A percentile compares a stretch with the other conserved stretches of the same genome.
Conservation (phyloP, 1,140 invertebrate genomes). For the Chelonus insularis region DNA sequence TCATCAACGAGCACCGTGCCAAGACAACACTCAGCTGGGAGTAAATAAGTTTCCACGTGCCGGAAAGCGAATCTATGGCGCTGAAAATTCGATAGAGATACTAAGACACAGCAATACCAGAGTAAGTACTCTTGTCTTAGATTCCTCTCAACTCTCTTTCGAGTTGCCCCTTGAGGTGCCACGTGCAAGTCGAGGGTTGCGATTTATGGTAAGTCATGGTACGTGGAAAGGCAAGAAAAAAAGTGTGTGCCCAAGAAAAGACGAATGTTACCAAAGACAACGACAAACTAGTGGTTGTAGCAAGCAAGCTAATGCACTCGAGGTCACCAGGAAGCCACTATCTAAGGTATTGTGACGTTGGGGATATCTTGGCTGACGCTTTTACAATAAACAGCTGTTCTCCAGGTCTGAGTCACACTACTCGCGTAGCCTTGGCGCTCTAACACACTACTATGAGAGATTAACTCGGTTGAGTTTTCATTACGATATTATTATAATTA, state of each 20-base stretch:
- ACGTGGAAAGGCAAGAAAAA: no score
- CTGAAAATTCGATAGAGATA: background rate
- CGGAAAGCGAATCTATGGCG: background rate
- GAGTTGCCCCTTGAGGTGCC: background rate
- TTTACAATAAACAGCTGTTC: slow-evolving; percentile 51
- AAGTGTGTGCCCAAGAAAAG: background rate
- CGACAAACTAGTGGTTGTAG: background rate
- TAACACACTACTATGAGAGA: no score
- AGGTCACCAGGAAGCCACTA: slow-evolving; percentile 55
- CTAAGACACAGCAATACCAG: background rate
- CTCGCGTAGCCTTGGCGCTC: no score
- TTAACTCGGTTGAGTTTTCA: no score
- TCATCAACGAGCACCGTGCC: background rate
- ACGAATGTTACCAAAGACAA: background rate
- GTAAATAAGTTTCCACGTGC: background rate
- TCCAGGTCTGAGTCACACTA: slow-evolving; percentile 43
- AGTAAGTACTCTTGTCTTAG: background rate
- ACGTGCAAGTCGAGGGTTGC: background rate
- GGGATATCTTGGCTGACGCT: slow-evolving; percentile 35
- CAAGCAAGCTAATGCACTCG: slow-evolving; percentile 40
- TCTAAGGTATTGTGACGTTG: slow-evolving; percentile 37
- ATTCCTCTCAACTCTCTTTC: background rate
- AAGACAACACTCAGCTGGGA: background rate
- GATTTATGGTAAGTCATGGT: background rate
- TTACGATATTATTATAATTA: no score